phyloP scores from a whole-genome alignment of 2,113 vertebrate species.

The Ranitomeya imitator region DNA sequence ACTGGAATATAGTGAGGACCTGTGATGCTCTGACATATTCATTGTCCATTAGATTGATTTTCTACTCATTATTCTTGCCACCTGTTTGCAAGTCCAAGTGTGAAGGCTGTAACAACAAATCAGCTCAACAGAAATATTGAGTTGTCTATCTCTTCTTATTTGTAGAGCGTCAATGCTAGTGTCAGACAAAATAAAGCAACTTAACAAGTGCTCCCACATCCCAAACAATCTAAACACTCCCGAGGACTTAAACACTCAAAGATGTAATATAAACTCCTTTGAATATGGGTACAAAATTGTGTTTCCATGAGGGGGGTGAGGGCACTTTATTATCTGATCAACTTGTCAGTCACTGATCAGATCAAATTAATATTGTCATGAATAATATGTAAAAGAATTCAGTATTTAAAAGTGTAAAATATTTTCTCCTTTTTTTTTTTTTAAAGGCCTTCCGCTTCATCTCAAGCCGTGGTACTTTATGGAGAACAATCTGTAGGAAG shows the following conservation, averaged over 20 bases:
- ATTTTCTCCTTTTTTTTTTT: too few relatives aligned
- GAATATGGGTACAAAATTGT: not conserved
- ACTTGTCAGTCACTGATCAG: not conserved
- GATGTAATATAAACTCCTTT: not conserved
- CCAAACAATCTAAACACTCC: not conserved
- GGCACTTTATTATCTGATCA: not conserved
- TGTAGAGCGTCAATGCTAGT: conserved; percentile 35
- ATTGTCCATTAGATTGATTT: conserved; percentile 56
- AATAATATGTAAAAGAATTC: too few relatives aligned
- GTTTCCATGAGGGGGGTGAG: too few relatives aligned
- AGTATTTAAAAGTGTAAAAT: too few relatives aligned
- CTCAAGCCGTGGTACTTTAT: too few relatives aligned
- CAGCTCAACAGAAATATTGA: conserved; percentile 54
- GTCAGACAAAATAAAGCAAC: conserved; percentile 24
- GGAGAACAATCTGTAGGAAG: too few relatives aligned
- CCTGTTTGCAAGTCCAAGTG: conserved; percentile 53
- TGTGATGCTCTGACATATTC: conserved; percentile 48
- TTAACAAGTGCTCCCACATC: not conserved
- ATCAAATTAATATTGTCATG: too few relatives aligned
- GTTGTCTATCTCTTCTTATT: conserved; percentile 53
- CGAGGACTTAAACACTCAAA: not conserved
- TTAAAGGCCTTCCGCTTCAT: too few relatives aligned
- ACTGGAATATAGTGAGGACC: conserved; percentile 35
- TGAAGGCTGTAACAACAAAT: conserved; percentile 56
- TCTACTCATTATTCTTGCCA: conserved; percentile 49